phyloP scores from a whole-genome alignment of 2,888 invertebrate species.

The Protodeltote pygarga region DNA sequence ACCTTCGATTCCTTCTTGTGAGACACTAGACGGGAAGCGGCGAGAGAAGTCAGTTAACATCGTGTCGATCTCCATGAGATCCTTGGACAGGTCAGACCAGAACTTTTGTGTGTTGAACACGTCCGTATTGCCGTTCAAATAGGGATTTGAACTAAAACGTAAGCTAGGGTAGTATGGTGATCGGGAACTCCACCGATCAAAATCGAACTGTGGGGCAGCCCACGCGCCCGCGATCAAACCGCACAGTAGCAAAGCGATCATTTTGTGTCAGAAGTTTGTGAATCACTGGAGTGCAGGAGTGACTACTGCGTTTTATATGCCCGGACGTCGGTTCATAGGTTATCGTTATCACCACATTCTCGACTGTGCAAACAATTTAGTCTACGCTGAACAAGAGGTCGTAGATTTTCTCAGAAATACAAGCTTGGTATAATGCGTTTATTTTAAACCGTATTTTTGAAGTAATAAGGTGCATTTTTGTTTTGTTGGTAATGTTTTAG shows the following conservation, averaged over 20 bases:
- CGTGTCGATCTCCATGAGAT: constrained; percentile 63
- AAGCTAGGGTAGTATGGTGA: constrained; percentile 27
- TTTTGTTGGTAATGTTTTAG: background rate
- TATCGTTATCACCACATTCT: constrained; percentile 62
- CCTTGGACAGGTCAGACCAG: constrained; percentile 63
- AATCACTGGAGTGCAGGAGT: constrained; percentile 35
- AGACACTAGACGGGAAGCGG: constrained; percentile 57
- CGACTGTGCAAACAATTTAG: constrained; percentile 48
- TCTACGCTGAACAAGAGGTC: constrained; percentile 32
- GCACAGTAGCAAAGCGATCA: constrained; percentile 60
- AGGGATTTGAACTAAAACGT: constrained; percentile 35
- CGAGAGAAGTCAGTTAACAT: constrained; percentile 59
- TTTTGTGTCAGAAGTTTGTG: constrained; percentile 38
- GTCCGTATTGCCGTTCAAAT: constrained; percentile 52
- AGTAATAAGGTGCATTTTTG: constrained; percentile 3
- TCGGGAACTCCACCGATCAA: background rate
- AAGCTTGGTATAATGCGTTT: background rate
- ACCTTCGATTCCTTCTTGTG: constrained; percentile 58
- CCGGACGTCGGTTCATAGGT: constrained; percentile 58
- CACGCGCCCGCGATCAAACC: constrained; percentile 59
- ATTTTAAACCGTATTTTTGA: constrained; percentile 2
- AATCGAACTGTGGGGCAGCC: constrained; percentile 63
- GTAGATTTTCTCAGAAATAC: constrained; percentile 34
- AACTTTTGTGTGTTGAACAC: constrained; percentile 70
- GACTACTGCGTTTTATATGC: constrained; percentile 51